Evolutionary conservation across 2,797 vertebrate genomes (phyloP), one percentile per base, ranked within the genome.

Genomic region (Xiphophorus birchmanni): DNA sequence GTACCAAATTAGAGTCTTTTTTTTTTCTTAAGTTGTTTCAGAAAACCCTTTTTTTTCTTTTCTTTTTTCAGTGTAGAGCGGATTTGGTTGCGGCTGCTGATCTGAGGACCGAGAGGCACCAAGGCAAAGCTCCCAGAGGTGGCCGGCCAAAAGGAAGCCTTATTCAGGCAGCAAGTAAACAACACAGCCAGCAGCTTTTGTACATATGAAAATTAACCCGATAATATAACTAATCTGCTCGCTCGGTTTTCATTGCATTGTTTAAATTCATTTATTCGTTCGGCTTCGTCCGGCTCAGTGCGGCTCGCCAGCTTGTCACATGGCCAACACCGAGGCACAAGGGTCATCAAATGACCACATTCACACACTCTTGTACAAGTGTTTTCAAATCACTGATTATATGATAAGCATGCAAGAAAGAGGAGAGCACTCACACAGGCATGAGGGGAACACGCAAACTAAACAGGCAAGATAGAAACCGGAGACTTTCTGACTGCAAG

Each of bases 161-260:
- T 75, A 58, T 69, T 80, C 77, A 69, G 75, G 32, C 13, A 60
- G 21, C 76, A 73, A 58, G 58, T 65, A 80, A 84, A 79, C 77
- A 58, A 76, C 29, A 26, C 23, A 69, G 12, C 2, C 7, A n/a
- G 44, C 67, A 45, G 82, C 32, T 44, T 78, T 60, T 35, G 60
- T 42, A 18, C n/a, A 58, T 17, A 0, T 21, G 18, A 42, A 58
- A 76, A 76, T 80, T 45, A 77, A 21, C 15, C 79, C 42, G 12
- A 67, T 29, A 52, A 79, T 73, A 47, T 21, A 4, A 54, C 17
- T 44, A n/a, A 73, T 65, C 13, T 67, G 11, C 18, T 5, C 15
- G 23, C 40, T 52, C 52, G 13, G n/a, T 76, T 48, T 45, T 56
- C 1, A 23, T 18, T 18, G 13, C 77, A 35, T 47, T 73, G 65